Percentiles rank a stretch among this genome's conserved stretches.
Conservation (phyloP, 2,888 invertebrate species). For the Pollenia angustigena region DNA sequence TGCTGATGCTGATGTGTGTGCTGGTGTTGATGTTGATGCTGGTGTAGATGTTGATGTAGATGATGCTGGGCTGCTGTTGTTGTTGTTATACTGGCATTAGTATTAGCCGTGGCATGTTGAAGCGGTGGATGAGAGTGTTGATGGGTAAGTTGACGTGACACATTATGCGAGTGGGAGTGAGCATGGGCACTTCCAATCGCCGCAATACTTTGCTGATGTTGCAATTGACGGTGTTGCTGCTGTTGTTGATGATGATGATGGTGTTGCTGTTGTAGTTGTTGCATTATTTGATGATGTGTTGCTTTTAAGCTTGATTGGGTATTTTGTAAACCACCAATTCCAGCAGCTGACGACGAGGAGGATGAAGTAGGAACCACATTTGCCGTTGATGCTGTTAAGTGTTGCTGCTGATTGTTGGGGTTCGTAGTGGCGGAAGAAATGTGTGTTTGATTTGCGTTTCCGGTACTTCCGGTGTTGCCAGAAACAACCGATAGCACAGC, state of each 20-base stretch:
- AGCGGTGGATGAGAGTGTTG: conserved; percentile 80
- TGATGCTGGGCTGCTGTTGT: conserved; percentile 74
- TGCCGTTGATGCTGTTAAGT: conserved; percentile 68
- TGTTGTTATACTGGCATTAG: conserved; percentile 68
- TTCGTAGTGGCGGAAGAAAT: conserved; percentile 48
- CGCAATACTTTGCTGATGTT: conserved; percentile 71
- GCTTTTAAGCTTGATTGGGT: conserved; percentile 68
- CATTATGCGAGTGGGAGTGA: conserved; percentile 64
- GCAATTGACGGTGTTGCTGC: conserved; percentile 72
- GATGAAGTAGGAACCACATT: conserved; percentile 58
- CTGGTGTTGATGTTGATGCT: conserved; percentile 67
- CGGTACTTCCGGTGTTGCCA: conserved; percentile 78
- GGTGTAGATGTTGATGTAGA: conserved; percentile 70
- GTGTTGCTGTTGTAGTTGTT: conserved; percentile 77
- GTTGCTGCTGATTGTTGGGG: conserved; percentile 52
- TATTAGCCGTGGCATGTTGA: conserved; percentile 74
- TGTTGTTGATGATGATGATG: conserved; percentile 75
- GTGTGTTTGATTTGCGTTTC: conserved; percentile 76
- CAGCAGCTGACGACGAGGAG: conserved; percentile 27
- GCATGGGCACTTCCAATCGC: conserved; percentile 53
- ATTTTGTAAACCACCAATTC: conserved; percentile 59
- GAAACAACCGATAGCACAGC: conserved; percentile 71
- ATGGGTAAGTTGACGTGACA: conserved; percentile 76
- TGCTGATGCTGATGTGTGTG: conserved; percentile 71
- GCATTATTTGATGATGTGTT: conserved; percentile 73